These are phyloP conservation scores for Scolopax bukidnonensis DNA, from an alignment of 2,797 vertebrate species.

Conservation along the genomic window DNA sequence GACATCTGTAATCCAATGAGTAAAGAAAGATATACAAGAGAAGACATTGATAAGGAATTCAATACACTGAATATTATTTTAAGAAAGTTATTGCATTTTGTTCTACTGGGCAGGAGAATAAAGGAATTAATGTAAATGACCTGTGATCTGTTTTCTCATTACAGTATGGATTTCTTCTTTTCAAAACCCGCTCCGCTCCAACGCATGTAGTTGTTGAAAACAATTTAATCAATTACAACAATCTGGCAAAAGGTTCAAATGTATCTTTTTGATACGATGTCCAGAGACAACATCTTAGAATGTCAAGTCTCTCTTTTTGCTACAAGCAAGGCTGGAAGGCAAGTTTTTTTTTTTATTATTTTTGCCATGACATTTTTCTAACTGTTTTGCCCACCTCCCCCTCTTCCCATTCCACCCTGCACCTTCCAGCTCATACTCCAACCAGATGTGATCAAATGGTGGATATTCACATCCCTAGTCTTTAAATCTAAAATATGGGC, in stretches of 20 bases:
- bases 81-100: not conserved
- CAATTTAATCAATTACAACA: not conserved
- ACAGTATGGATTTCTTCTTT: not conserved
- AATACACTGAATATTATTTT: not conserved
- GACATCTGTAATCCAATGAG: not conserved
- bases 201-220: not conserved
- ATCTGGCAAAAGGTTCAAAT: not conserved
- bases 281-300: not conserved
- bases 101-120: not conserved
- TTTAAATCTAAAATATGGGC: not conserved
- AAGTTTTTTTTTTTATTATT: not conserved
- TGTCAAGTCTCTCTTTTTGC: not conserved
- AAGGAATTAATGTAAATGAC: not conserved
- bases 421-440: not conserved
- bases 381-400: not conserved
- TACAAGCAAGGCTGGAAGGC: not conserved
- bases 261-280: not conserved
- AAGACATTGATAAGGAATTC: constrained; percentile 2
- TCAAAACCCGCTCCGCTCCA: not conserved
- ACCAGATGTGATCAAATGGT: not conserved
- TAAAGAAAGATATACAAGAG: not conserved
- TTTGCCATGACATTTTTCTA: not conserved
- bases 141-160: not conserved
- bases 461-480: not conserved
- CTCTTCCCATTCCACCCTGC: not conserved